Base-by-base conservation (phyloP, 2,113 vertebrate species). In the Oncorhynchus kisutch region DNA sequence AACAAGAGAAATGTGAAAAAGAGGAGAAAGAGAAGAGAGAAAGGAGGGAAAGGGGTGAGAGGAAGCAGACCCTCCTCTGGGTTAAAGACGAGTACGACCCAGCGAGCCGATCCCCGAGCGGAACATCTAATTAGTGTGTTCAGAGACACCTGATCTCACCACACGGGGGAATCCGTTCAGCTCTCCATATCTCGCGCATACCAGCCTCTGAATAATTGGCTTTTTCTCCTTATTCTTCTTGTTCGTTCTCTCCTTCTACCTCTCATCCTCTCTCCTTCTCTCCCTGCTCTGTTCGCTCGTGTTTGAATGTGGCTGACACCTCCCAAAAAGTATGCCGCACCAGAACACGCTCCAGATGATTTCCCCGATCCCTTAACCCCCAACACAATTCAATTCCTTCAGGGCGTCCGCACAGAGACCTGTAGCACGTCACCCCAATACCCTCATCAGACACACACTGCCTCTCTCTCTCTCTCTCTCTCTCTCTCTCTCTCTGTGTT, bases 61-160 rank as follows among this genome's bases (percentile, higher is more conserved):
- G 16, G 12, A 22, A n/a, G 68, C 25, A 48, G 3, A 54, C 24
- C 68, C n/a, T 45, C 68, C 68, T 49, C 29, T 16, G 39, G 68
- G 68, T 70, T 57, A 59, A 25, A 80, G 78, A 31, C 62, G 82
- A 81, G 70, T 70, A 12, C 67, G 57, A 73, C 79, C 77, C 57
- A 60, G 57, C 54, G 69, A 69, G 67, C 59, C 60, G 73, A 62
- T 79, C 78, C 49, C 73, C 24, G 39, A 71, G 78, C 60, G 62
- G 74, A 78, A 74, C 62, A 65, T 72, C 79, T 88, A 88, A 88
- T 86, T 86, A 86, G 80, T 66, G 80, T 78, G 70, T 78, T 80
- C 67, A 69, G 74, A 82, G 80, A 77, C 70, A 81, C 66, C 76
- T 87, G 79, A 85, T 80, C 83, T 79, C 75, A 71, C 67, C 74